Evolutionary conservation across 2,113 vertebrate genomes (phyloP).

Genomic region (Pteropus alecto): DNA sequence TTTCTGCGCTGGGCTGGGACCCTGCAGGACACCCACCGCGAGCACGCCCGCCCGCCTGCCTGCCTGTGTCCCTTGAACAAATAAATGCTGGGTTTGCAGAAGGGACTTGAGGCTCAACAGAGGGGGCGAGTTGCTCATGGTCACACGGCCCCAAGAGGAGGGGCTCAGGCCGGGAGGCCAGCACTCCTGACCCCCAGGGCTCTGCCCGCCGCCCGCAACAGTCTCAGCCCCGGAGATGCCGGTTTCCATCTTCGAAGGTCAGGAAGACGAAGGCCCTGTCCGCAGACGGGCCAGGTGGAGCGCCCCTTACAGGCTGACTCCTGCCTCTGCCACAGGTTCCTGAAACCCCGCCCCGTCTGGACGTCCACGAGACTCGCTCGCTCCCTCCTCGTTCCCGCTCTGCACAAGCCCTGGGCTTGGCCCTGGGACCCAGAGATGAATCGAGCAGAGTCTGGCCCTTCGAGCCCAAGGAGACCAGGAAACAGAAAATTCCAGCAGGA

Average conservation of each 20-base stretch:
- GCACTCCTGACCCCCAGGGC: background rate
- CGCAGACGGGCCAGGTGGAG: rapidly evolving
- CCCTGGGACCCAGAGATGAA: background rate
- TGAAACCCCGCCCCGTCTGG: background rate
- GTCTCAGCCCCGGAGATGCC: background rate
- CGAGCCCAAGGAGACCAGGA: background rate
- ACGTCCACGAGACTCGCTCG: rapidly evolving
- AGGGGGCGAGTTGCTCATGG: rapidly evolving
- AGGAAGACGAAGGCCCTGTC: background rate
- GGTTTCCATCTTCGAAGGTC: background rate
- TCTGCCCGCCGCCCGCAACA: background rate
- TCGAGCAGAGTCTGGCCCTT: background rate
- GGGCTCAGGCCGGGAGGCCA: background rate
- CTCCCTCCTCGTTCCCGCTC: rapidly evolving
- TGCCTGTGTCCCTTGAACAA: rapidly evolving
- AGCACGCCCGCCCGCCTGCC: background rate
- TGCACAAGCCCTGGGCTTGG: background rate
- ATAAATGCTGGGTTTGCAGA: background rate
- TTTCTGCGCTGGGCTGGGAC: background rate
- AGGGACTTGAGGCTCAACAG: background rate
- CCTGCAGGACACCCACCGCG: rapidly evolving
- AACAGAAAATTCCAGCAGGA: background rate
- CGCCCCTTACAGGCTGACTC: background rate
- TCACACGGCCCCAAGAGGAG: background rate
- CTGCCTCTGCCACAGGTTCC: background rate